These are phyloP conservation scores for Dendrolimus houi DNA, from an alignment of 2,888 invertebrate species.

Conservation along the genomic window DNA sequence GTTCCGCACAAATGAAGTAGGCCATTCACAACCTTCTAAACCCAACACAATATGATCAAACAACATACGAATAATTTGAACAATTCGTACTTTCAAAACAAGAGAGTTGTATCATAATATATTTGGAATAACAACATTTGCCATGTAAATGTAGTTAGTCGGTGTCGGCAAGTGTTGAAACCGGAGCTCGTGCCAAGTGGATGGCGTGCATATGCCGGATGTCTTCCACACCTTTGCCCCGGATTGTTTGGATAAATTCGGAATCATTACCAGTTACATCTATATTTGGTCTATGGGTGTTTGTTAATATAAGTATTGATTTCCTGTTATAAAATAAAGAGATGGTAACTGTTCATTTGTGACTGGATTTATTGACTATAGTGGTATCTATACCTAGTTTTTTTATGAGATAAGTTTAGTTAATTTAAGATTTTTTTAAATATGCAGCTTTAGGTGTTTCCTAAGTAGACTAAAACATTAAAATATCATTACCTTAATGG, in stretches of 20 bases:
- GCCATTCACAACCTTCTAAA: no score
- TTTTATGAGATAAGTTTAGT: no score
- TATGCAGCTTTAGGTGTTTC: no score
- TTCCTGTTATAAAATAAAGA: no score
- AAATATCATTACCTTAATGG: no score
- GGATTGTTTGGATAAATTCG: conserved; percentile 14
- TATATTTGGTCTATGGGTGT: conserved; percentile 1
- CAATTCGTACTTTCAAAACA: neutral
- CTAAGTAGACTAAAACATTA: no score
- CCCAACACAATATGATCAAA: neutral
- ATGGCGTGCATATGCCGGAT: conserved; percentile 17
- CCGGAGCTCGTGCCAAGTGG: conserved; percentile 19
- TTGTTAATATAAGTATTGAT: neutral
- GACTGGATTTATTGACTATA: no score
- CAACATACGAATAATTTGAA: neutral
- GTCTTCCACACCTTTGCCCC: conserved; percentile 15
- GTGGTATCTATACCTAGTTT: no score
- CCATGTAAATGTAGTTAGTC: conserved; percentile 21
- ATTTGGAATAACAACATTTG: conserved; percentile 14
- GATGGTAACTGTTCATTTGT: no score
- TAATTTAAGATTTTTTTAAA: no score
- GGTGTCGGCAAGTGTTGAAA: conserved; percentile 8
- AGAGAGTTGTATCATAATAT: neutral
- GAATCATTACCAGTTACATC: neutral
- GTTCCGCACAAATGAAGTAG: no score